Evolutionary conservation across 2,888 invertebrate species (phyloP), one percentile per base, ranked within the genome.

Genomic region (Sicus ferrugineus): DNA sequence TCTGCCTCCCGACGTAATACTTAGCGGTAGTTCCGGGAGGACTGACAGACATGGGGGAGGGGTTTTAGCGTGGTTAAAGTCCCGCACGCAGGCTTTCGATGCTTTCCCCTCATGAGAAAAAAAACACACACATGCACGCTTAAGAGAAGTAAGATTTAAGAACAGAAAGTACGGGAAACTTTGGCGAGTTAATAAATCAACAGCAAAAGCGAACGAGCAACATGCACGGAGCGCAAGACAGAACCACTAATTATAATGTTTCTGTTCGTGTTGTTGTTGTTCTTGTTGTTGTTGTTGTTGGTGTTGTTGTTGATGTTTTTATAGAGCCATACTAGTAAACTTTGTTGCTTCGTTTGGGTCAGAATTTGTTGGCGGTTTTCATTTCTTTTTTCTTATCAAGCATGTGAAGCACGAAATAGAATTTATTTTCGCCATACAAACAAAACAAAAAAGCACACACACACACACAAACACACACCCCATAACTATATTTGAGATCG

Each of bases 351-450:
- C n/a, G n/a, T n/a, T n/a, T n/a, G n/a, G n/a, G n/a, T n/a, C n/a
- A n/a, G n/a, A n/a, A n/a, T n/a, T n/a, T n/a, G n/a, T n/a, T n/a
- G n/a, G n/a, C n/a, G n/a, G n/a, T n/a, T 34, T 14, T 34, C 34
- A 34, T 16, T 19, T 34, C 21, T 19, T 46, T n/a, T 38, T 42
- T 26, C 19, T 66, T 46, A 38, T 66, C 38, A 46, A 46, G 28
- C 30, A 66, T 66, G 56, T 19, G 66, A 56, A 46, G 66, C 66
- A 66, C 66, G 66, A 58, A 66, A 19, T 21, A 46, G 28, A 58
- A 46, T 58, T 66, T 66, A 66, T 66, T 66, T 66, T 46, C 66
- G 66, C 66, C n/a, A n/a, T 66, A 66, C 38, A 66, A 66, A 31
- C 66, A 34, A 31, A 50, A 31, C 62, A 28, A 62, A 42, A 31